A percentile compares a stretch with the other conserved stretches of the same genome.
Conservation (phyloP, 2,797 vertebrate genomes). For the Leucoraja ocellata region DNA sequence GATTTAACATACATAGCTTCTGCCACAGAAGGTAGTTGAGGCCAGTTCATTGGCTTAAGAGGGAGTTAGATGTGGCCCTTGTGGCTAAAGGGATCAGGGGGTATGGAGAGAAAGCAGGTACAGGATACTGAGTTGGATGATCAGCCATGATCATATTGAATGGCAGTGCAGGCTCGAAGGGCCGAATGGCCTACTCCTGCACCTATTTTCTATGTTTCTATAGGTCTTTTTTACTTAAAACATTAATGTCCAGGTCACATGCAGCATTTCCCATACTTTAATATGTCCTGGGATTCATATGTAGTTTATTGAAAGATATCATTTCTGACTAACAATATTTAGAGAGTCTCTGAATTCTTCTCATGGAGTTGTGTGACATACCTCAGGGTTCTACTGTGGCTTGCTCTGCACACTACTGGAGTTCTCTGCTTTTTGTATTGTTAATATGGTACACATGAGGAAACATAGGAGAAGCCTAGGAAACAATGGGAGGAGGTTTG, state of each 20-base stretch:
- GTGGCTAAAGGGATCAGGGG: no score
- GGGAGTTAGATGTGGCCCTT: no score
- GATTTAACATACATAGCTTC: not conserved
- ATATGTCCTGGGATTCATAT: not conserved
- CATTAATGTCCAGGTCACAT: not conserved
- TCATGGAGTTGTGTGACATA: not conserved
- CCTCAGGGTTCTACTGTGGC: not conserved
- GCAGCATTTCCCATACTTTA: not conserved
- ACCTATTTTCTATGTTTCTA: no score
- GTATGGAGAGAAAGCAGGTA: no score
- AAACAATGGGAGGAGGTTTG: not conserved
- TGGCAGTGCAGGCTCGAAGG: no score
- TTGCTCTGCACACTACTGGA: not conserved
- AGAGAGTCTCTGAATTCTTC: not conserved
- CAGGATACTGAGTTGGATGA: no score
- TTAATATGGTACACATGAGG: not conserved
- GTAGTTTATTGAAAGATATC: not conserved
- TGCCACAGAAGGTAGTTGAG: no score
- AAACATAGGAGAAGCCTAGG: not conserved
- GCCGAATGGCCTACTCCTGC: no score
- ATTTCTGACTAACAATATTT: not conserved
- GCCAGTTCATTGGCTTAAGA: no score
- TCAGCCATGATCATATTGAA: no score
- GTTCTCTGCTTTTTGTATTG: not conserved
- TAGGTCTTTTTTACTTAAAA: not conserved